A percentile compares a stretch with the other conserved stretches of the same genome.
Conservation (phyloP, 2,888 invertebrate species). For the Mesorhabditis sp. region DNA sequence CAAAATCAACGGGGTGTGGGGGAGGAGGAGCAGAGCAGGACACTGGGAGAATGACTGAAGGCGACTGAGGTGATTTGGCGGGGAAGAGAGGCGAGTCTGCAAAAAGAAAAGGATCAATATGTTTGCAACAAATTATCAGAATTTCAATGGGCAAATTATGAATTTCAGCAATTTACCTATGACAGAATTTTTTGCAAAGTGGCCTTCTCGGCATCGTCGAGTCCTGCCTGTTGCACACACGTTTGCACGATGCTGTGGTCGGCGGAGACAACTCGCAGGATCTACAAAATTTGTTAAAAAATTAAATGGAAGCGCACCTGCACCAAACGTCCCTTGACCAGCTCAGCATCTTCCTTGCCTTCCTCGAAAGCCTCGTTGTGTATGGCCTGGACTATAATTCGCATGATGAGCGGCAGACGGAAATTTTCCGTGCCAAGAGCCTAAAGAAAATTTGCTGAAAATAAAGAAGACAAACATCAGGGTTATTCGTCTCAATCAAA, state of each 20-base stretch:
- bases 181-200: conserved; percentile 22
- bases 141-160: no score
- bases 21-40: no score
- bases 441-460: neutral
- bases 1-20: no score
- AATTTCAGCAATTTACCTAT: neutral
- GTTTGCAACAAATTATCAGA: conserved; percentile 9
- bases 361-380: conserved; percentile 76
- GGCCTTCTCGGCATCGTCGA: conserved; percentile 24
- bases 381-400: conserved; percentile 76
- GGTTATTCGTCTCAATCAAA: conserved; percentile 72
- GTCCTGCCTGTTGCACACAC: conserved; percentile 4
- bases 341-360: conserved; percentile 65
- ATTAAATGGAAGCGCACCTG: conserved; percentile 72
- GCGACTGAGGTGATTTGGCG: no score
- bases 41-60: no score
- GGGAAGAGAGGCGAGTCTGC: no score
- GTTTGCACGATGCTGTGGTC: neutral
- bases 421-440: neutral
- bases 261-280: neutral
- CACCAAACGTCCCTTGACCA: conserved; percentile 68
- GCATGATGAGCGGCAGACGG: neutral
- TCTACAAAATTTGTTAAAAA: neutral
- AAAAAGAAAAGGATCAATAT: neutral
- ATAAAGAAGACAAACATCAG: conserved; percentile 65